Evolutionary conservation across 2,888 invertebrate species (phyloP).

Genomic region (Leptinotarsa peninsularis): DNA sequence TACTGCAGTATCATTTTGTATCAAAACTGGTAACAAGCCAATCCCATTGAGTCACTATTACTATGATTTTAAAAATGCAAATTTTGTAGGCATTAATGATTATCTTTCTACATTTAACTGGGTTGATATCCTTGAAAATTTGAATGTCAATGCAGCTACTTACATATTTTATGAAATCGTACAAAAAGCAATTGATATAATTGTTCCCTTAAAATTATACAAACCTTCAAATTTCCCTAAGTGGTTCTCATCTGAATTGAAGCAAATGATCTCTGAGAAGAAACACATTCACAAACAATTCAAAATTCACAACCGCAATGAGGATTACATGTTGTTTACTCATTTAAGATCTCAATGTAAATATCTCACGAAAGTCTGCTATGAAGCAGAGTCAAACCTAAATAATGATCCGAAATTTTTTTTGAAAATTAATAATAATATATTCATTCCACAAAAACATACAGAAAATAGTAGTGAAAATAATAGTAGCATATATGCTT

Average conservation of each 20-base stretch:
- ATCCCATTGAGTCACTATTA: conserved; percentile 16
- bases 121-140: conserved; percentile 19
- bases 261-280: conserved; percentile 20
- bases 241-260: conserved; percentile 23
- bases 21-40: conserved; percentile 18
- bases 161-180: conserved; percentile 19
- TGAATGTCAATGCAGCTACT: conserved; percentile 20
- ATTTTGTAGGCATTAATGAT: conserved; percentile 23
- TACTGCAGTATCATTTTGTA: conserved; percentile 22
- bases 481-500: too few relatives aligned
- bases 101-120: conserved; percentile 21
- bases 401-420: conserved; percentile 20
- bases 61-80: conserved; percentile 23
- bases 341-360: conserved; percentile 21
- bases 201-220: conserved; percentile 17
- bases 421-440: not conserved
- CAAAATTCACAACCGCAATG: conserved; percentile 11
- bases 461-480: too few relatives aligned
- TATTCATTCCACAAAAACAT: too few relatives aligned
- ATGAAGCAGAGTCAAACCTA: conserved; percentile 19
- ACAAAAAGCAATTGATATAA: conserved; percentile 23
- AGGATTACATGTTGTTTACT: conserved; percentile 22
- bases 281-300: conserved; percentile 19
- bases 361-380: conserved; percentile 20
- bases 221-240: conserved; percentile 5